Conservation (phyloP, 2,113 vertebrate genomes). For the Macroglossus sobrinus region DNA sequence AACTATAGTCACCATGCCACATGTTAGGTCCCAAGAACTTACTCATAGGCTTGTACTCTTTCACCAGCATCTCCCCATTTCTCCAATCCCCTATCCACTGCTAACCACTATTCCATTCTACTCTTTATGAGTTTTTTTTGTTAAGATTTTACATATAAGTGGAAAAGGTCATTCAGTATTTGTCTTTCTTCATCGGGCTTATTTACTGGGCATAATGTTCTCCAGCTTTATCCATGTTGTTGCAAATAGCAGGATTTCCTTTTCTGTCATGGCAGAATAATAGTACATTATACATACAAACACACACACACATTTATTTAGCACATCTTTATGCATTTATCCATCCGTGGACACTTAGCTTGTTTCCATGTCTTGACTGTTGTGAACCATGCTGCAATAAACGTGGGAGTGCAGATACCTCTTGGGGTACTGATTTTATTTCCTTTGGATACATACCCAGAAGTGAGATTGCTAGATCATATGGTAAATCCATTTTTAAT, state of each 20-base stretch:
- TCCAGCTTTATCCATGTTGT: neutral
- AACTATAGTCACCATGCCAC: neutral
- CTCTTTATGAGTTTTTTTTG: neutral
- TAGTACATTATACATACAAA: too few species aligned
- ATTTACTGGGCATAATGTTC: neutral
- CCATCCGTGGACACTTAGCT: neutral
- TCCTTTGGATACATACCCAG: neutral
- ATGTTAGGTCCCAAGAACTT: neutral
- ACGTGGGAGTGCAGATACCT: neutral
- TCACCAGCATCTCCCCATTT: neutral
- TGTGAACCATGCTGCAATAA: neutral
- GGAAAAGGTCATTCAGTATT: neutral
- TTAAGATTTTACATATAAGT: neutral
- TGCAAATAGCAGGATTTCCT: neutral
- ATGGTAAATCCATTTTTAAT: neutral
- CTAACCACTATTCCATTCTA: neutral
- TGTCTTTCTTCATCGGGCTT: neutral
- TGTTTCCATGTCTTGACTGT: neutral
- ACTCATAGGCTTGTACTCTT: neutral
- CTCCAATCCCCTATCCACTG: neutral
- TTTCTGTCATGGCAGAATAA: neutral
- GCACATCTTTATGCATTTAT: neutral
- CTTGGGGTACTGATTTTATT: neutral
- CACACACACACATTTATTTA: neutral
- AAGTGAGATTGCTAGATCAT: neutral